phyloP scores from a whole-genome alignment of 1,140 invertebrate species.

The Platorchestia sp. region DNA sequence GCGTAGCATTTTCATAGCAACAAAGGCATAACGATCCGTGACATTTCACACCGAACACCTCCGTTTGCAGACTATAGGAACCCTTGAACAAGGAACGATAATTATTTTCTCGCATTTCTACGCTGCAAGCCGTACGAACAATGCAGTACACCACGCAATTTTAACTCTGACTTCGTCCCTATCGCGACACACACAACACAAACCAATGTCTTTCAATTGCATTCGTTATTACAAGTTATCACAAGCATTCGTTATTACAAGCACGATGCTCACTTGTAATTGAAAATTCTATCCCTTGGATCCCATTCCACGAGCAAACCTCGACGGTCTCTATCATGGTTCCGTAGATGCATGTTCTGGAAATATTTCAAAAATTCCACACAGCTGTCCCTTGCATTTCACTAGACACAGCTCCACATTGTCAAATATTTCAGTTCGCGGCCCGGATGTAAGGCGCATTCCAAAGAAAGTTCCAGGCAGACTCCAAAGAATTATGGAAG shows the following conservation, averaged over 20 bases:
- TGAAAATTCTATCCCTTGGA: neutral
- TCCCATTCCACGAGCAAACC: neutral
- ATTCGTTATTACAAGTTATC: neutral
- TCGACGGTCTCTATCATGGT: neutral
- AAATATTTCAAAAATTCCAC: neutral
- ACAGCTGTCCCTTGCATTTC: neutral
- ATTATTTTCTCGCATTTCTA: neutral
- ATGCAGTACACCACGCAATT: neutral
- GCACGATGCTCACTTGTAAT: neutral
- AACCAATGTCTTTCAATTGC: neutral
- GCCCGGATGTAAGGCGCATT: neutral
- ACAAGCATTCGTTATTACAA: neutral
- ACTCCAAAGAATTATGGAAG: constrained; percentile 27
- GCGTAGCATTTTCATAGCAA: neutral
- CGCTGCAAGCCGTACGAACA: neutral
- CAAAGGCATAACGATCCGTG: neutral
- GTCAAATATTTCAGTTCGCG: constrained; percentile 3
- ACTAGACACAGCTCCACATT: neutral
- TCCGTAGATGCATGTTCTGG: neutral
- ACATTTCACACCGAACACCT: neutral
- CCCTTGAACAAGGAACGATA: neutral
- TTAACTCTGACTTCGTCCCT: neutral
- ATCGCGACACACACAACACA: neutral
- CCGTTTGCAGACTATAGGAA: neutral
- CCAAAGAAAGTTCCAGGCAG: neutral